Conservation (phyloP, 2,888 invertebrate genomes). For the Lycocerus yunnanus region DNA sequence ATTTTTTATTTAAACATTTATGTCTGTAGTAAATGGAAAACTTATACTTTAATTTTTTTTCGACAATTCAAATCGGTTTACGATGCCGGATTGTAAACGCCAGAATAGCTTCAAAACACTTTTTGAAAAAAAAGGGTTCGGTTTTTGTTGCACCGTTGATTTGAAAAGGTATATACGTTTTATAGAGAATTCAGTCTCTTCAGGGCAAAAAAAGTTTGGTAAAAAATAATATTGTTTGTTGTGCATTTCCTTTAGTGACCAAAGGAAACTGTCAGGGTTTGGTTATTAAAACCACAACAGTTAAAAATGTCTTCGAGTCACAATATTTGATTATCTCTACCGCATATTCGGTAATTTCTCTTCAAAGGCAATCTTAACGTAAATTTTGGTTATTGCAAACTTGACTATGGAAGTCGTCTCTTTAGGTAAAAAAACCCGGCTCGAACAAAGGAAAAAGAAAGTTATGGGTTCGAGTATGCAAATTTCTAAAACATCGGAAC, state of each 20-base stretch:
- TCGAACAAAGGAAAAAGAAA: background rate
- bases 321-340: background rate
- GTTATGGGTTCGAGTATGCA: background rate
- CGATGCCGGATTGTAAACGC: background rate
- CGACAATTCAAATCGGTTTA: background rate
- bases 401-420: no score
- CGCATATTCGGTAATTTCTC: background rate
- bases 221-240: background rate
- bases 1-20: no score
- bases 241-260: background rate
- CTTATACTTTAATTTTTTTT: background rate
- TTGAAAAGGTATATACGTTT: no score
- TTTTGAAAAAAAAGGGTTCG: background rate
- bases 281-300: background rate
- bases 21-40: background rate
- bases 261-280: background rate
- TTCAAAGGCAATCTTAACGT: background rate
- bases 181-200: no score
- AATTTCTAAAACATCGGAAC: background rate
- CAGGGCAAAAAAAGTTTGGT: no score
- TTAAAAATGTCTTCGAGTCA: background rate
- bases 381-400: background rate
- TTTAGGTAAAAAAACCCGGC: no score
- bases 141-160: background rate
- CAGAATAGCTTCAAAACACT: background rate